phyloP scores from a whole-genome alignment of 2,888 invertebrate species.

The Drosophila parthenogenetica region DNA sequence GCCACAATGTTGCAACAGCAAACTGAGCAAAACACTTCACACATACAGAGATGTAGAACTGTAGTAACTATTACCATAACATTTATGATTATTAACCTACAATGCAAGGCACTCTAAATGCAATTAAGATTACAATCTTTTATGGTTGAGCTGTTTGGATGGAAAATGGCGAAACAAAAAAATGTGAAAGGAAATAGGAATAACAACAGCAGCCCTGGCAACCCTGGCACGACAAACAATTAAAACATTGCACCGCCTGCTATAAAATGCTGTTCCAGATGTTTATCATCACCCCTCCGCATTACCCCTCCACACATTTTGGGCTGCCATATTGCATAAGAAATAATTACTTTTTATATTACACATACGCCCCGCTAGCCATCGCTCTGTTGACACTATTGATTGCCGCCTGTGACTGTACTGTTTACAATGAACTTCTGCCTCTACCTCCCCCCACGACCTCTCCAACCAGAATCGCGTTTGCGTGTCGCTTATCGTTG shows the following conservation, averaged over 20 bases:
- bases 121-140: slow-evolving; percentile 78
- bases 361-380: slow-evolving; percentile 71
- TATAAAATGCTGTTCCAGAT: slow-evolving; percentile 80
- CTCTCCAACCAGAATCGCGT: slow-evolving; percentile 29
- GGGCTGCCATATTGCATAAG: slow-evolving; percentile 71
- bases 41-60: slow-evolving; percentile 27
- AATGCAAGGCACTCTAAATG: slow-evolving; percentile 81
- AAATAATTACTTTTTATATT: slow-evolving; percentile 79
- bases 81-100: slow-evolving; percentile 81
- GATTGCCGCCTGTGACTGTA: slow-evolving; percentile 56
- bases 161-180: slow-evolving; percentile 28
- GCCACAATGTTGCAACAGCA: slow-evolving; percentile 54
- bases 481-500: slow-evolving; percentile 77
- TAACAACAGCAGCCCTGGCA: slow-evolving; percentile 53
- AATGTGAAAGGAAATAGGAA: background rate
- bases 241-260: slow-evolving; percentile 75
- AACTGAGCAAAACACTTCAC: slow-evolving; percentile 44
- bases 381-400: slow-evolving; percentile 67
- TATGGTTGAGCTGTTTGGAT: slow-evolving; percentile 65
- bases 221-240: slow-evolving; percentile 75
- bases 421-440: slow-evolving; percentile 8
- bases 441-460: background rate
- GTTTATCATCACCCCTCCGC: slow-evolving; percentile 53
- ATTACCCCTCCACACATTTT: background rate
- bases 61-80: slow-evolving; percentile 75